Conservation (phyloP, 2,113 vertebrate species). For the Ictalurus punctatus region DNA sequence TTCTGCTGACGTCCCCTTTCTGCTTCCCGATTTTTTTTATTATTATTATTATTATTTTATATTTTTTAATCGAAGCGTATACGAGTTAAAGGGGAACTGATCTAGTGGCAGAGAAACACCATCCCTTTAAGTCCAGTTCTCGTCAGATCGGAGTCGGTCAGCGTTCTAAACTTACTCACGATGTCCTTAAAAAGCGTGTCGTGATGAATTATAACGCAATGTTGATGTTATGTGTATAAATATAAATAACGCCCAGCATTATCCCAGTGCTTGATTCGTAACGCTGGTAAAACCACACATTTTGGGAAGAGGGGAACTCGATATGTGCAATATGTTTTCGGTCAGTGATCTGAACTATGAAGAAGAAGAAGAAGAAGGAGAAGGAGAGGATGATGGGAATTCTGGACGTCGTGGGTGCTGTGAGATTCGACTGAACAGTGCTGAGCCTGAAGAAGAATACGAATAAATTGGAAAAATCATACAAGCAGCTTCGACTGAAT, state of each 20-base stretch:
- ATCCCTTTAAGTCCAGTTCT: neutral
- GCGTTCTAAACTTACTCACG: neutral
- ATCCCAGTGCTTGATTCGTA: neutral
- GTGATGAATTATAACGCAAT: neutral
- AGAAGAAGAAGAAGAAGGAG: neutral
- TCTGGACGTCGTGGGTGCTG: neutral
- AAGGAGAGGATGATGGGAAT: neutral
- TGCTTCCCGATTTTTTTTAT: no score
- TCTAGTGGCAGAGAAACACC: neutral
- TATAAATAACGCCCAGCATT: neutral
- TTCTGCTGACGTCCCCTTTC: no score
- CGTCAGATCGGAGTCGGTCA: neutral
- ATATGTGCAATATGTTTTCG: constrained; percentile 10
- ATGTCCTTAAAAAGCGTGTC: neutral
- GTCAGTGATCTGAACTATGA: neutral
- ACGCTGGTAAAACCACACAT: neutral
- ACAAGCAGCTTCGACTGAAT: constrained; percentile 70
- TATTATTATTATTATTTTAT: no score
- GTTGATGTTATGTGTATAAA: neutral
- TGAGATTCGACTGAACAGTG: constrained; percentile 66
- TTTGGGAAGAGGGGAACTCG: neutral
- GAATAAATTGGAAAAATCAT: constrained; percentile 17
- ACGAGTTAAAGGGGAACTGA: neutral
- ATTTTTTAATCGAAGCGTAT: no score
- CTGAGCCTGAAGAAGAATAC: constrained; percentile 68